Evolutionary conservation across 2,113 vertebrate species (phyloP).

Genomic region (Acrocephalus arundinaceus): DNA sequence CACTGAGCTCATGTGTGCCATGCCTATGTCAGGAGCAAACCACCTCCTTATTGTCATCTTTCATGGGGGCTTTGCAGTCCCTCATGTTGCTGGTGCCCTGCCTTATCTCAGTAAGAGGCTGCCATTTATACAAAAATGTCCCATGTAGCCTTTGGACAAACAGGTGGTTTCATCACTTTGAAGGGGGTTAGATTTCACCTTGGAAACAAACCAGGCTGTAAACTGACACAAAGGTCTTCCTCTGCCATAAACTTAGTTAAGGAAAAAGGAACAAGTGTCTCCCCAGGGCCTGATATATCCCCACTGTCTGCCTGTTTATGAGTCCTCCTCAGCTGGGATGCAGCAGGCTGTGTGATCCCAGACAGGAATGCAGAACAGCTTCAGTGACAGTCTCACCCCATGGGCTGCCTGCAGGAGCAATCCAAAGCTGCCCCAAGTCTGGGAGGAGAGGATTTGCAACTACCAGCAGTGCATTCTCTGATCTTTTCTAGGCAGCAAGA

Average conservation of each 20-base stretch:
- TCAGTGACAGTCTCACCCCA: not conserved
- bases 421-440: not conserved
- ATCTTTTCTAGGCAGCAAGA: not conserved
- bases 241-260: not conserved
- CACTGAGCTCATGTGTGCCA: rapidly evolving
- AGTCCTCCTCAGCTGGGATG: not conserved
- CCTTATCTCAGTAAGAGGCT: not conserved
- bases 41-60: not conserved
- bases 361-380: not conserved
- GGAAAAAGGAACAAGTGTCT: not conserved
- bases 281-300: not conserved
- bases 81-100: not conserved
- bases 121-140: not conserved
- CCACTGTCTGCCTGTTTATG: not conserved
- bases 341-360: not conserved
- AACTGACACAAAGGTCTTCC: not conserved
- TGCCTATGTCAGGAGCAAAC: not conserved
- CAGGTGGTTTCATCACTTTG: not conserved
- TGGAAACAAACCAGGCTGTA: not conserved
- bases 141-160: not conserved
- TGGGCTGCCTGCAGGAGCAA: not conserved
- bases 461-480: not conserved
- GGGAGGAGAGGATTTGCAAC: not conserved
- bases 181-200: not conserved
- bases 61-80: not conserved